Percentiles rank a stretch among this genome's conserved stretches.
These are phyloP conservation scores for Tichodroma muraria DNA, from an alignment of 2,113 vertebrate species.

Conservation along the genomic window DNA sequence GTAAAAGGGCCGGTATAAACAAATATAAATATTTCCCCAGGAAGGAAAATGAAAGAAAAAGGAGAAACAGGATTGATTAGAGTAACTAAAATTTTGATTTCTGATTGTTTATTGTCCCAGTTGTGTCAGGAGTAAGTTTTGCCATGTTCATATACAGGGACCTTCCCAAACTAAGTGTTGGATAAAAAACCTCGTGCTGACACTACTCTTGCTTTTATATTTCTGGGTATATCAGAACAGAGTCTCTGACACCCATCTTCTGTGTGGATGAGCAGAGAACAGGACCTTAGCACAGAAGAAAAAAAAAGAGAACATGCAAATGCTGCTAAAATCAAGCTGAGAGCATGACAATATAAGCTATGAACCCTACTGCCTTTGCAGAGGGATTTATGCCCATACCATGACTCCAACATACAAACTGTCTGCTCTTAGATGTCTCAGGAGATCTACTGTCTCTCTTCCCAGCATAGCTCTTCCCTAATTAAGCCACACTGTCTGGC, in stretches of 20 bases:
- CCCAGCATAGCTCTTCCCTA: neutral
- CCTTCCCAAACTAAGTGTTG: neutral
- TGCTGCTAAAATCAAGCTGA: neutral
- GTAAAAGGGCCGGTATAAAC: neutral
- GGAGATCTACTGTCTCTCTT: neutral
- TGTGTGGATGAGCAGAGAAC: rapidly evolving
- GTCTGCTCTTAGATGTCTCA: neutral
- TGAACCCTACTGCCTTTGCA: neutral
- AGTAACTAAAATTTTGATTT: neutral
- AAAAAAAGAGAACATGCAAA: neutral
- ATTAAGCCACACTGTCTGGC: neutral
- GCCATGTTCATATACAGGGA: neutral
- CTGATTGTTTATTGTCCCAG: neutral
- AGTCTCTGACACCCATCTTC: neutral
- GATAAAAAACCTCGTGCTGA: neutral
- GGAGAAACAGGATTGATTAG: neutral
- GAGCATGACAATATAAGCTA: neutral
- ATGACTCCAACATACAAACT: neutral
- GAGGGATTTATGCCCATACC: neutral
- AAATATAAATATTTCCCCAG: neutral
- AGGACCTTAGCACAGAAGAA: neutral
- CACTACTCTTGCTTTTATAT: neutral
- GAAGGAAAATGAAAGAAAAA: neutral
- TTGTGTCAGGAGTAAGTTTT: neutral
- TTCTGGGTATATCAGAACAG: neutral